Base-by-base conservation (phyloP, 2,113 vertebrate genomes). In the Mobula hypostoma region DNA sequence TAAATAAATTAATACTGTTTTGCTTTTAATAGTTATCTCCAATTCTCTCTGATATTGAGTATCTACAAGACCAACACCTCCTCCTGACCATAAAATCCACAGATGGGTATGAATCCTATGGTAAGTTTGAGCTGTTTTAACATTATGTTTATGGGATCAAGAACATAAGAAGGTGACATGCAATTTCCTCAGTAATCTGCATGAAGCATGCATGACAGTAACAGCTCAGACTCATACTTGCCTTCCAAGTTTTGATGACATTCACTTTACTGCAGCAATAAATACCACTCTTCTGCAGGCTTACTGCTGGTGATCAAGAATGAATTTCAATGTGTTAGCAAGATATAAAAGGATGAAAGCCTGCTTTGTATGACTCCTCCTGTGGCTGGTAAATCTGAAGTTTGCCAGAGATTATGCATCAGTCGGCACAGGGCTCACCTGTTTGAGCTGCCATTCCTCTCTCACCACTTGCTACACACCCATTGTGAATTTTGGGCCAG, bases 61-160 rank as follows among this genome's bases (percentile, higher is more conserved):
- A 97, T 95, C 96, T 98, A 94, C 96, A 96, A 94, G 98, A 98
- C 95, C 98, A 98, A 95, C 97, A 98, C 94, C 95, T 98, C 79
- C 97, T 98, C 68, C 94, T 98, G 94, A 98, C 97, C 94, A 95
- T 98, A 90, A 98, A 98, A 96, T 97, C 97, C 3, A 97, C 97
- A 95, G 98, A 98, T 94, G 98, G 97, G 66, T 98, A 97, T n/a
- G 98, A 98, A 95, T 98, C 98, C 94, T 98, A 98, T 0, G 98
- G 98, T 98, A 80, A 2, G 95, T 96, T 74, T 24, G 5, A 93
- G 68, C 14, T 61, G 61, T 76, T 9, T 36, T 19, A n/a, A 14
- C 76, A 32, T 88, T 88, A 29, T 21, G 19, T 83, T 85, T 85
- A 79, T 85, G 82, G 82, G 82, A 85, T 48, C 40, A 29, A 77